Evolutionary conservation across 2,888 invertebrate genomes (phyloP).

Genomic region (Drosophila tripunctata): DNA sequence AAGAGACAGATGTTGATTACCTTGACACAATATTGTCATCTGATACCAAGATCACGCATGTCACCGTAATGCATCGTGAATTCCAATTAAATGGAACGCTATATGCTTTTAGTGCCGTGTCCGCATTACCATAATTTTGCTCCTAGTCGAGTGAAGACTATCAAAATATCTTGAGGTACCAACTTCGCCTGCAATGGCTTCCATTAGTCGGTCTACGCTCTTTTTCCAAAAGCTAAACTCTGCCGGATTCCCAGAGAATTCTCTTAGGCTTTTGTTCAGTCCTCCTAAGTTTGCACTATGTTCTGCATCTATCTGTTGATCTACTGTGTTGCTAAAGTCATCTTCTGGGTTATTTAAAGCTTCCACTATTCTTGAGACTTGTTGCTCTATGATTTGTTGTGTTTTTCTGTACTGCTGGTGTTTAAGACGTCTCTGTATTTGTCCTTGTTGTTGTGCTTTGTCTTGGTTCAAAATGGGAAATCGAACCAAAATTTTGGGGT

Average conservation of each 20-base stretch:
- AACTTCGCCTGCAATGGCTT: neutral
- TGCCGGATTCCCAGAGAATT: neutral
- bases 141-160: neutral
- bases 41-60: slow-evolving; percentile 2
- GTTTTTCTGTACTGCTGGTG: neutral
- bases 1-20: neutral
- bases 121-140: neutral
- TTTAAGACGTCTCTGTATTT: neutral
- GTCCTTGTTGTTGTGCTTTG: neutral
- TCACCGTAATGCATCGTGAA: neutral
- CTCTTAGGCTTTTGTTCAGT: neutral
- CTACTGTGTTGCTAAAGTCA: neutral
- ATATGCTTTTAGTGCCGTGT: neutral
- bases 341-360: neutral
- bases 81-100: neutral
- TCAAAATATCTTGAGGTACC: neutral
- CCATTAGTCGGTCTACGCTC: slow-evolving; percentile 2
- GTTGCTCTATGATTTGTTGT: neutral
- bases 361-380: neutral
- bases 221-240: neutral
- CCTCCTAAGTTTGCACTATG: neutral
- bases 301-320: neutral
- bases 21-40: neutral
- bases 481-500: neutral
- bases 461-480: neutral